Conservation (phyloP, 2,113 vertebrate genomes). For the Grammomys dolichurus region DNA sequence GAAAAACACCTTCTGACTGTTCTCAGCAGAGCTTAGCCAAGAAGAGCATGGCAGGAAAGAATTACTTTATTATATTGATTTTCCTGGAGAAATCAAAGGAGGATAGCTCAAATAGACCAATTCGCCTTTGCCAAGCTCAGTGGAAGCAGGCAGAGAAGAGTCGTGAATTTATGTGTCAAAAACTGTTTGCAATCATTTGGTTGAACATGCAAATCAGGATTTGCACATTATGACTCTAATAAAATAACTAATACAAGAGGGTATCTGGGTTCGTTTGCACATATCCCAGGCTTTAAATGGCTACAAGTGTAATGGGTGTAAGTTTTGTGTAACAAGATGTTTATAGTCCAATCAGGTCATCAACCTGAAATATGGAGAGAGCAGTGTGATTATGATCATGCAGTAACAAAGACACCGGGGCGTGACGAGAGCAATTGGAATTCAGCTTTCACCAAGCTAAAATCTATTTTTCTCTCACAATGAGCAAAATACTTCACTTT, state of each 20-base stretch:
- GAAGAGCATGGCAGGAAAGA: slow-evolving; percentile 91
- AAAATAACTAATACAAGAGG: slow-evolving; percentile 79
- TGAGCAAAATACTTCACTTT: slow-evolving; percentile 54
- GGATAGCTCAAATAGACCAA: slow-evolving; percentile 94
- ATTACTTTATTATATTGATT: slow-evolving; percentile 98
- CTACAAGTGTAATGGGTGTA: slow-evolving; percentile 48
- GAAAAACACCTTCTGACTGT: slow-evolving; percentile 91
- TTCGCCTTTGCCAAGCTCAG: slow-evolving; percentile 89
- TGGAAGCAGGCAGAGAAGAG: slow-evolving; percentile 86
- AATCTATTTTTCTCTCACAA: slow-evolving; percentile 64
- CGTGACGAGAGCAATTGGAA: slow-evolving; percentile 50
- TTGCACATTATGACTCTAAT: slow-evolving; percentile 85
- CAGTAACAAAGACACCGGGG: slow-evolving; percentile 70
- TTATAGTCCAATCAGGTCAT: slow-evolving; percentile 75
- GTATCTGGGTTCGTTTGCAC: slow-evolving; percentile 73
- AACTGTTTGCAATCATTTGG: slow-evolving; percentile 91
- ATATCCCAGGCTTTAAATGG: slow-evolving; percentile 69
- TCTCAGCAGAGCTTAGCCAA: slow-evolving; percentile 92
- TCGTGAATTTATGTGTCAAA: slow-evolving; percentile 91
- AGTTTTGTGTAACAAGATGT: slow-evolving; percentile 78
- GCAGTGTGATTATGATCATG: slow-evolving; percentile 38
- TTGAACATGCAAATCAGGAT: slow-evolving; percentile 85
- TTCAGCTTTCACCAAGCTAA: slow-evolving; percentile 60
- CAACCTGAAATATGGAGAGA: slow-evolving; percentile 77
- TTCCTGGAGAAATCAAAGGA: slow-evolving; percentile 92